Base-by-base conservation (phyloP, 37 sponge, comb jelly and placozoan species). In the Tethya wilhelma region DNA sequence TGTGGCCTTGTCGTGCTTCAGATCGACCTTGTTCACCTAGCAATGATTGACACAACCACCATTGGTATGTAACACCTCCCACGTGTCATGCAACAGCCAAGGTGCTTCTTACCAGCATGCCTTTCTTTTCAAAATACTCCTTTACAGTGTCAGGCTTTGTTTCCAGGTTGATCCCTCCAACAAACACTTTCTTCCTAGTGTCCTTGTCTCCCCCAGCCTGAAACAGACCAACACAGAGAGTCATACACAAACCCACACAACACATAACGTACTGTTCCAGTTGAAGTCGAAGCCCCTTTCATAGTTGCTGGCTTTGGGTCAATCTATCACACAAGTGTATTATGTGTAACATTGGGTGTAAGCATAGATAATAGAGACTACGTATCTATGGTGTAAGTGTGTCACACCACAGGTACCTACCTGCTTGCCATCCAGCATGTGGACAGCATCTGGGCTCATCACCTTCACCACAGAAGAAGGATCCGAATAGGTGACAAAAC, bases 401-500 rank as follows among this genome's bases (percentile, higher is more conserved):
- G 5, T 23, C 74, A 67, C 28, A 44, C 28, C 8, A 14, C 41
- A 14, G 44, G 1, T 58, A 68, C 75, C 32, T 38, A 89, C 89
- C 32, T 32, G 32, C 46, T 89, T 89, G 56, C 30, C 37, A 44
- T 89, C 89, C n/a, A 89, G 62, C 4, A 58, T 28, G 34, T 89
- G 89, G 0, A 60, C 71, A 1, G 64, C 83, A 20, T 58, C 30
- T 2, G 30, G 28, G 12, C 26, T 23, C 44, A 87, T 29, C 1
- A 74, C 81, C 26, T 14, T 34, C 3, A 32, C 49, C 0, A 87
- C 88, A 64, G 72, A 69, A 19, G n/a, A n/a, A 19, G 81, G 60
- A 25, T 93, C 82, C 3, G 38, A 29, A 70, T 88, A 93, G 12
- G 85, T 84, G 22, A 93, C 82, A 63, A 93, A 93, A 20, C 89